These are phyloP conservation scores for Osmerus eperlanus DNA, from an alignment of 2,113 vertebrate species.

Conservation along the genomic window DNA sequence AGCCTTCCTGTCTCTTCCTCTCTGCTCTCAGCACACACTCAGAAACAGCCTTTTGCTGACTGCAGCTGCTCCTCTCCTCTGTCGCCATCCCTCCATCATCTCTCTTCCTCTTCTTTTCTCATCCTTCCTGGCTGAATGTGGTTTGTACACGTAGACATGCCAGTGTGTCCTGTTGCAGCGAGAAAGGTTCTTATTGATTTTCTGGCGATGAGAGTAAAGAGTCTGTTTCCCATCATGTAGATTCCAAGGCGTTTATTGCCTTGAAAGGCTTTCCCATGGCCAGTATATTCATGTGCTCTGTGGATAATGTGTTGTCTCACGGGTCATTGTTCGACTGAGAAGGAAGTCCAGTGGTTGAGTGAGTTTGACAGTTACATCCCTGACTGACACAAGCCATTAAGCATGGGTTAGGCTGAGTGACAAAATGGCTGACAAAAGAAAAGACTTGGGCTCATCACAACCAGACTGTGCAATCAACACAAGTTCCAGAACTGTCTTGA, in stretches of 20 bases:
- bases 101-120: neutral
- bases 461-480: slow-evolving; percentile 24
- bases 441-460: slow-evolving; percentile 53
- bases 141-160: no score
- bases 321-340: slow-evolving; percentile 50
- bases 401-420: slow-evolving; percentile 46
- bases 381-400: slow-evolving; percentile 65
- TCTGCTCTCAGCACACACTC: neutral
- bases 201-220: no score
- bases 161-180: no score
- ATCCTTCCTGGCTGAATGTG: neutral
- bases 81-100: neutral
- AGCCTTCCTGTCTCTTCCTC: slow-evolving; percentile 33
- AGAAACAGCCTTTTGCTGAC: neutral
- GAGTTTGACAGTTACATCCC: slow-evolving; percentile 58
- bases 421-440: slow-evolving; percentile 63
- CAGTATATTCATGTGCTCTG: neutral
- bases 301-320: slow-evolving; percentile 40
- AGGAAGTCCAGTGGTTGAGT: slow-evolving; percentile 48
- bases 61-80: neutral
- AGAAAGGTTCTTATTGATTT: no score
- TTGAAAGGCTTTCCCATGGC: no score
- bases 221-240: neutral
- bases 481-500: slow-evolving; percentile 38
- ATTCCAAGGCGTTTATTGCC: neutral